These are phyloP conservation scores for Rhinolophus sinicus DNA, from an alignment of 2,113 vertebrate species.

Conservation along the genomic window DNA sequence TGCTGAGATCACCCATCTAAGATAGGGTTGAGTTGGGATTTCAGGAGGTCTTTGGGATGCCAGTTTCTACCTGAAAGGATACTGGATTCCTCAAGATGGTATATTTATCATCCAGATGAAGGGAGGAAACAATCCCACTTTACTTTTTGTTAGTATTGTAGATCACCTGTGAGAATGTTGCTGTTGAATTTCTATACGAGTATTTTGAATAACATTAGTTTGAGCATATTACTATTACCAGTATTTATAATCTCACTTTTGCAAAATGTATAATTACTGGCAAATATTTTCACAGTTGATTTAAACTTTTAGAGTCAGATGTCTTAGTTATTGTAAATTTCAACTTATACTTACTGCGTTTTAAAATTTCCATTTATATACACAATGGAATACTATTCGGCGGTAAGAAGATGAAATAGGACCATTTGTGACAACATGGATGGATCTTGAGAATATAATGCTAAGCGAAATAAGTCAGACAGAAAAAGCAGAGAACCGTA, in stretches of 20 bases:
- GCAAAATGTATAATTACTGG: background rate
- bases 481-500: too few species aligned
- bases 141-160: background rate
- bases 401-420: too few species aligned
- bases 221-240: background rate
- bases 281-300: conserved; percentile 15
- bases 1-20: background rate
- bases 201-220: conserved; percentile 36
- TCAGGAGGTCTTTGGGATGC: background rate
- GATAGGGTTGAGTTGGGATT: background rate
- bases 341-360: background rate
- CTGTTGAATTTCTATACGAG: background rate
- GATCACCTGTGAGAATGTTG: background rate
- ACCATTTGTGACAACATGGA: too few species aligned
- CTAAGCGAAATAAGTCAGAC: too few species aligned
- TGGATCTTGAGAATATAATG: too few species aligned
- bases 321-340: conserved; percentile 13
- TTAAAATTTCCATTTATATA: too few species aligned
- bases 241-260: conserved; percentile 22
- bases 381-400: too few species aligned
- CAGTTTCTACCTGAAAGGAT: background rate
- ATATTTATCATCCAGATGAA: background rate
- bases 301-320: background rate
- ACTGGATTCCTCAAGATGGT: background rate
- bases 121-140: background rate